These are phyloP conservation scores for Carettochelys insculpta DNA, from an alignment of 2,113 vertebrate genomes.

Conservation along the genomic window DNA sequence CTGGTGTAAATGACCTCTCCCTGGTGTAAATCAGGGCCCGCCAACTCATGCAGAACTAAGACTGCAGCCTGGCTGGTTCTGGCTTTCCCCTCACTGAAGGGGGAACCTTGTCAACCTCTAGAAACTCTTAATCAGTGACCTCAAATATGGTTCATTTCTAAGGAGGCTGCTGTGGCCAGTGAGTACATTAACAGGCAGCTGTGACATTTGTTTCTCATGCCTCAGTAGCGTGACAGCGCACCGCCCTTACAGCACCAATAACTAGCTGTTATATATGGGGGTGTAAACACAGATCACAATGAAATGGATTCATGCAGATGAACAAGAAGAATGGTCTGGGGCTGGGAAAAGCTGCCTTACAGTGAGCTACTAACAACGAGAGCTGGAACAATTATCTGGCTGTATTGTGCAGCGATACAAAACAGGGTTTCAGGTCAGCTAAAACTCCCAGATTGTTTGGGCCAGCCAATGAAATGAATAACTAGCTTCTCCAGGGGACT, in stretches of 20 bases:
- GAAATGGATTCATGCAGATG: not conserved
- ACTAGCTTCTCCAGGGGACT: not conserved
- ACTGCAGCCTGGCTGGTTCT: not conserved
- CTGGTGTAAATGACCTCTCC: not conserved
- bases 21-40: not conserved
- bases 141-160: not conserved
- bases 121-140: not conserved
- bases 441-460: not conserved
- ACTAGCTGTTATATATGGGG: not conserved
- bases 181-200: not conserved
- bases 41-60: no score
- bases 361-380: not conserved
- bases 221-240: not conserved
- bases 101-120: not conserved
- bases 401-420: not conserved
- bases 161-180: not conserved
- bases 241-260: not conserved
- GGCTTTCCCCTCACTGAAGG: not conserved
- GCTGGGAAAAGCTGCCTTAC: not conserved
- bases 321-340: not conserved
- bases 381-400: not conserved
- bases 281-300: not conserved
- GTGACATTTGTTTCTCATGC: not conserved
- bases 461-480: not conserved
- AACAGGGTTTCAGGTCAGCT: not conserved